Conservation (phyloP, 2,113 vertebrate species). For the Tor tambroides region DNA sequence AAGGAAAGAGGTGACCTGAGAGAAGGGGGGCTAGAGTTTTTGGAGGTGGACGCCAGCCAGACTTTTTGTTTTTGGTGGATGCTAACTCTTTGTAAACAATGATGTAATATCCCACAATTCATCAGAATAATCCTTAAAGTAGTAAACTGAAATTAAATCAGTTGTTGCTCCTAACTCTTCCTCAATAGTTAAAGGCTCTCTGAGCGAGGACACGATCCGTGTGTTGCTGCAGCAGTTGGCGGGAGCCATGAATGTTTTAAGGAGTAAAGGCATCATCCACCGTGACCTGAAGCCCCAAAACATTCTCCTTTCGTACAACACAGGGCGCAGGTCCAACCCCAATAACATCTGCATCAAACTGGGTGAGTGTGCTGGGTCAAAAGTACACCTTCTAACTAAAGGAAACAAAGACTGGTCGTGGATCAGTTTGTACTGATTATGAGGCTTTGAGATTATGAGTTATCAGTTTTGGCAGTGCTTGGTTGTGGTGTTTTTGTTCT, state of each 20-base stretch:
- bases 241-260: conserved; percentile 90
- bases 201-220: conserved; percentile 96
- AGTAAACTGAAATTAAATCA: neutral
- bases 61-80: neutral
- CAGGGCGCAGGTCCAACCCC: conserved; percentile 84
- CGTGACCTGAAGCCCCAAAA: conserved; percentile 97
- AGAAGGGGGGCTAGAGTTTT: neutral
- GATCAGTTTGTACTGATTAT: neutral
- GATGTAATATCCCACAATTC: neutral
- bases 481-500: conserved; percentile 8
- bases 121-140: neutral
- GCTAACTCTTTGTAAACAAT: neutral
- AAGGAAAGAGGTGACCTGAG: neutral
- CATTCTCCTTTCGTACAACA: conserved; percentile 86
- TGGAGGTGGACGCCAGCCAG: neutral
- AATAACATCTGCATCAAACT: conserved; percentile 91
- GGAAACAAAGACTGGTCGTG: neutral
- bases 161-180: neutral
- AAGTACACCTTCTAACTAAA: neutral
- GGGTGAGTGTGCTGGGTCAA: conserved; percentile 71
- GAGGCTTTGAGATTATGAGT: neutral
- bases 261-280: conserved; percentile 93
- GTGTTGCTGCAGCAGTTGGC: conserved; percentile 94
- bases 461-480: neutral
- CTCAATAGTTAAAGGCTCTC: conserved; percentile 84